phyloP scores from a whole-genome alignment of 2,888 invertebrate species.

The Coronaproctus castanopsis region DNA sequence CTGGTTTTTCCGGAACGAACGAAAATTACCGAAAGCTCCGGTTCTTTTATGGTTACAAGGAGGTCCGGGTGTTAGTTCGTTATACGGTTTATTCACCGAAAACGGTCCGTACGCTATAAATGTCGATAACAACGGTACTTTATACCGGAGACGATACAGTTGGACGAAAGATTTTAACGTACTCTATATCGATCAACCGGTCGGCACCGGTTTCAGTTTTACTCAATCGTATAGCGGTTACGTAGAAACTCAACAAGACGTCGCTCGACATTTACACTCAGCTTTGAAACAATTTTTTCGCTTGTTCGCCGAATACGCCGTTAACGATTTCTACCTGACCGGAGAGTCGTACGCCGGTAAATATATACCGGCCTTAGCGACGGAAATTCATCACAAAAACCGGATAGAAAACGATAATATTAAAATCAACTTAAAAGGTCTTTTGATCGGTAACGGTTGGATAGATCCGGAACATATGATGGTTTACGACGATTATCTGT shows the following conservation, averaged over 20 bases:
- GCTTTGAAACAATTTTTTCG: slow-evolving; percentile 62
- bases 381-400: slow-evolving; percentile 43
- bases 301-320: slow-evolving; percentile 52
- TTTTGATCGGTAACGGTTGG: slow-evolving; percentile 59
- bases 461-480: slow-evolving; percentile 59
- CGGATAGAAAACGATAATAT: slow-evolving; percentile 28
- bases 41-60: slow-evolving; percentile 25
- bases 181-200: slow-evolving; percentile 82
- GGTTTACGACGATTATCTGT: slow-evolving; percentile 55
- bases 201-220: slow-evolving; percentile 79
- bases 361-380: slow-evolving; percentile 53
- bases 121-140: slow-evolving; percentile 28
- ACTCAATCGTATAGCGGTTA: slow-evolving; percentile 48
- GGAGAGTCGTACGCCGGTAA: slow-evolving; percentile 80
- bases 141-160: slow-evolving; percentile 39
- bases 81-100: slow-evolving; percentile 24
- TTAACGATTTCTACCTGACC: slow-evolving; percentile 60
- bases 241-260: slow-evolving; percentile 53
- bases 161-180: slow-evolving; percentile 63
- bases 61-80: slow-evolving; percentile 20
- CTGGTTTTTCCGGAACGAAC: slow-evolving; percentile 31
- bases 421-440: slow-evolving; percentile 47
- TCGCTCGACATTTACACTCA: slow-evolving; percentile 56
- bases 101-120: slow-evolving; percentile 30
- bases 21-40: slow-evolving; percentile 31